phyloP scores from a whole-genome alignment of 1,140 invertebrate genomes.

The Drosophila auraria region DNA sequence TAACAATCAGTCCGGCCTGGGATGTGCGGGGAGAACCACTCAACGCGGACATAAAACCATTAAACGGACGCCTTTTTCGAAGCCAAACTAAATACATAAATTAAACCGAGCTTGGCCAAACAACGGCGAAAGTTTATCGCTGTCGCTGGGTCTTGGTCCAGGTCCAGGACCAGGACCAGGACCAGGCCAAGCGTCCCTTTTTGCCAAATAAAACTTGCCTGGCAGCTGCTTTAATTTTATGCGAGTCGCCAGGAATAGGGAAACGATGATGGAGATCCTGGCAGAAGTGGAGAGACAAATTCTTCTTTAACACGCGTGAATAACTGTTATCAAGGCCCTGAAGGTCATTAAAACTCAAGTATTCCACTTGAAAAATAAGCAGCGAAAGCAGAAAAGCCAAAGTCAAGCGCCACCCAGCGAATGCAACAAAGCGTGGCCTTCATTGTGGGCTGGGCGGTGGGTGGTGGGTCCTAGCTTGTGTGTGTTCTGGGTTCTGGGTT shows the following conservation, averaged over 20 bases:
- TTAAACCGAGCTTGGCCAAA: constrained; percentile 58
- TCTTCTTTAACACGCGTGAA: constrained; percentile 69
- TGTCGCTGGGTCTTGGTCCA: constrained; percentile 12
- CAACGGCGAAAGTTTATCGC: constrained; percentile 59
- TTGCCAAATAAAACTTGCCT: constrained; percentile 55
- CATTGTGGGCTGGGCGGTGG: constrained; percentile 14
- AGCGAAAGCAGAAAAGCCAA: constrained; percentile 49
- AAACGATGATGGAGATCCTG: constrained; percentile 24
- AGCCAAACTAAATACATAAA: constrained; percentile 77
- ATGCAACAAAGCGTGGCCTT: constrained; percentile 64
- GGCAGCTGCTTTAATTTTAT: constrained; percentile 71
- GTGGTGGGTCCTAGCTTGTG: not conserved
- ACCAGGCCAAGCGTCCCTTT: constrained; percentile 1
- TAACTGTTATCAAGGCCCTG: constrained; percentile 64
- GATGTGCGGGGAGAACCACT: constrained; percentile 55
- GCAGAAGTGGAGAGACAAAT: constrained; percentile 40
- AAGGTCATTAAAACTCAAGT: constrained; percentile 80
- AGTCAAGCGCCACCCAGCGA: constrained; percentile 51
- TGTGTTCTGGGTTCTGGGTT: not conserved
- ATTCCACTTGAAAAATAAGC: constrained; percentile 60
- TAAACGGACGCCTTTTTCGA: constrained; percentile 63
- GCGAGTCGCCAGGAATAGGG: constrained; percentile 16
- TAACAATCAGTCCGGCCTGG: constrained; percentile 38
- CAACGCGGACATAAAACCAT: constrained; percentile 69
- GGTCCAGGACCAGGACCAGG: not conserved